Conservation (phyloP, 1,140 invertebrate genomes). For the Spodoptera frugiperda region DNA sequence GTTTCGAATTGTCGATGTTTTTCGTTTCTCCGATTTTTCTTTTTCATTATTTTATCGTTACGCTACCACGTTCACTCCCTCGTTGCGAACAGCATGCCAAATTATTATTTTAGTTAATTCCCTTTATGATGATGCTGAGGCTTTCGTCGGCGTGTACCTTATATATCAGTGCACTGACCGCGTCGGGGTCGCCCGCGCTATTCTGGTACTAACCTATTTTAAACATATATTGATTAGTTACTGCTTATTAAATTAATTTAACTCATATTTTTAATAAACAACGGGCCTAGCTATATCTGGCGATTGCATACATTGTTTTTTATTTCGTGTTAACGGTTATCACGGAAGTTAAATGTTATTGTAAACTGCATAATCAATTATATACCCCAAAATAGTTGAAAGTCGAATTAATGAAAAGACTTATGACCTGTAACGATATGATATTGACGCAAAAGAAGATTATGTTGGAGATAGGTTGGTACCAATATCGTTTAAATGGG, state of each 20-base stretch:
- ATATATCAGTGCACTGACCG: slow-evolving; percentile 80
- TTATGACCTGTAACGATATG: background rate
- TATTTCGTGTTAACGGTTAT: background rate
- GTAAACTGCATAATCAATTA: background rate
- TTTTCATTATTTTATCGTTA: slow-evolving; percentile 77
- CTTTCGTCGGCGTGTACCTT: slow-evolving; percentile 85
- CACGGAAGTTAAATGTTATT: background rate
- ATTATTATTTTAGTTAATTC: slow-evolving; percentile 81
- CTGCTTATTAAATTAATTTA: slow-evolving; percentile 22
- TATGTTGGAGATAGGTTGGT: slow-evolving; percentile 75
- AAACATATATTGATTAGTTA: slow-evolving; percentile 54
- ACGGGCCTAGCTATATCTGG: slow-evolving; percentile 2
- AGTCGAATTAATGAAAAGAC: background rate
- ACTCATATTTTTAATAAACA: background rate
- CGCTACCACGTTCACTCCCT: slow-evolving; percentile 84
- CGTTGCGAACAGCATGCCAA: slow-evolving; percentile 85
- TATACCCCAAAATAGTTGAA: background rate
- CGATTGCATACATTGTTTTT: background rate
- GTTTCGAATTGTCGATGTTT: slow-evolving; percentile 74
- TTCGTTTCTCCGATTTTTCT: slow-evolving; percentile 76
- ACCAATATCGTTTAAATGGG: slow-evolving; percentile 67
- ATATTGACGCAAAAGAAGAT: background rate
- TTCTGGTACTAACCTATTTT: slow-evolving; percentile 83
- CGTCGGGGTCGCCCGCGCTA: slow-evolving; percentile 77
- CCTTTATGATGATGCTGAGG: slow-evolving; percentile 83